Percentiles rank a stretch among this genome's conserved stretches.
phyloP scores from a whole-genome alignment of 2,113 vertebrate genomes.

The Propithecus coquereli region DNA sequence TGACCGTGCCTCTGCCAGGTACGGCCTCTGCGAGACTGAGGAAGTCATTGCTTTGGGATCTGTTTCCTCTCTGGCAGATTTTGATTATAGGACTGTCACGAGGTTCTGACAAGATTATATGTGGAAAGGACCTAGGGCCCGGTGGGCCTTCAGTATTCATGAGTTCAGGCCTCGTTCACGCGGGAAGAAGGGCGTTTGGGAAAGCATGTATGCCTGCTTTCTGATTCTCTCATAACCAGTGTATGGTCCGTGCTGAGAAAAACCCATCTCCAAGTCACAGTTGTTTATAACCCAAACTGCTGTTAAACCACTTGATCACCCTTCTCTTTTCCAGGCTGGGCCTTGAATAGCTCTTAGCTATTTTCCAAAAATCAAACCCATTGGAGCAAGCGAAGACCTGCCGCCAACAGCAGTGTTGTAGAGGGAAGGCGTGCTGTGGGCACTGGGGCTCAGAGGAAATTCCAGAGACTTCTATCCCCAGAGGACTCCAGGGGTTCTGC shows the following conservation, averaged over 20 bases:
- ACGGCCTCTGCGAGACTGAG: not conserved
- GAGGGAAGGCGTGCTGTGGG: not conserved
- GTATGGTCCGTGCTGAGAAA: not conserved
- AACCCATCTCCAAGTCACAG: not conserved
- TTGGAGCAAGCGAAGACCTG: not conserved
- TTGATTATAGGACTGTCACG: not conserved
- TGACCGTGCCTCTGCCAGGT: not conserved
- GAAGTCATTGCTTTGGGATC: not conserved
- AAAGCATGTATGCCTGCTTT: not conserved
- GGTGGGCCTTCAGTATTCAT: not conserved
- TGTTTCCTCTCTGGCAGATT: not conserved
- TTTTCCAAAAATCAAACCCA: slow-evolving; percentile 12
- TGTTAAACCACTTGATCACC: not conserved
- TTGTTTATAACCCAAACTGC: slow-evolving; percentile 19
- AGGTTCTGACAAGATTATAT: not conserved
- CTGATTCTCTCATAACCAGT: not conserved
- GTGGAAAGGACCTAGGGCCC: not conserved
- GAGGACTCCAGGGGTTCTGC: accelerated
- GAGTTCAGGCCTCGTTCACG: not conserved
- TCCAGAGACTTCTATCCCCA: not conserved
- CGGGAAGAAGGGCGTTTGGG: not conserved
- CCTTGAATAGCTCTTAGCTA: not conserved
- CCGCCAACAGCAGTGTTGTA: too few species aligned
- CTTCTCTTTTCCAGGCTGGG: not conserved
- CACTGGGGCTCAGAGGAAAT: accelerated